Evolutionary conservation across 1,140 invertebrate species (phyloP).

Genomic region (Trichonephila clavipes): DNA sequence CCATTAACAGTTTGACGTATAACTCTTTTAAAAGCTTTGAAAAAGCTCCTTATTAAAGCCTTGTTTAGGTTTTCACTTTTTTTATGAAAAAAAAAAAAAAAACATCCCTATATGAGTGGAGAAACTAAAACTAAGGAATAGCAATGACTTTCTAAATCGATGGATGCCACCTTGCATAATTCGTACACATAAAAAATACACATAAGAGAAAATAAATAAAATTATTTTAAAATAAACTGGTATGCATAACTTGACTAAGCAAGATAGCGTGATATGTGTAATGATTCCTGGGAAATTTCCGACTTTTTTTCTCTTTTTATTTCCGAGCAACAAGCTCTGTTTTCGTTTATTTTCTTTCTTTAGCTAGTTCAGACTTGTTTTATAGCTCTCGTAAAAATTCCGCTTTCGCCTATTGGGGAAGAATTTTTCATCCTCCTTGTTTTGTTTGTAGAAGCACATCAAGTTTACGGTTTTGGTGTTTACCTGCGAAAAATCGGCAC

Average conservation of each 20-base stretch:
- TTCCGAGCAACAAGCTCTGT: constrained; percentile 38
- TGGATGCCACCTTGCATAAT: background rate
- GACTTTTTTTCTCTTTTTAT: no score
- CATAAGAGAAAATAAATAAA: background rate
- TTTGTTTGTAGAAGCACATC: constrained; percentile 33
- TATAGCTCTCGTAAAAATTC: constrained; percentile 50
- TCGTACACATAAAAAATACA: background rate
- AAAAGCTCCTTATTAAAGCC: background rate
- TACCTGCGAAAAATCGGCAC: constrained; percentile 49
- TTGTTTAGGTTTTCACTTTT: background rate
- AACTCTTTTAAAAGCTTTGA: background rate
- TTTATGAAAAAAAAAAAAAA: no score
- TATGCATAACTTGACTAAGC: background rate
- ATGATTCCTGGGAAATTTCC: constrained; percentile 9
- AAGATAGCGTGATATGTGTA: background rate
- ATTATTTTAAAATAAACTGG: background rate
- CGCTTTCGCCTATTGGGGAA: constrained; percentile 30
- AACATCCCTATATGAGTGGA: background rate
- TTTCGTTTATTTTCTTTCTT: constrained; percentile 9
- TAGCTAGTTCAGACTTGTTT: constrained; percentile 31
- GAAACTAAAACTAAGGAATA: constrained; percentile 21
- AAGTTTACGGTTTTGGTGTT: constrained; percentile 51
- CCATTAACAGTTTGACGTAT: no score
- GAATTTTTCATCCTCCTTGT: background rate
- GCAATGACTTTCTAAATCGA: background rate